phyloP scores from a whole-genome alignment of 2,888 invertebrate genomes.

The Netelia inedita region DNA sequence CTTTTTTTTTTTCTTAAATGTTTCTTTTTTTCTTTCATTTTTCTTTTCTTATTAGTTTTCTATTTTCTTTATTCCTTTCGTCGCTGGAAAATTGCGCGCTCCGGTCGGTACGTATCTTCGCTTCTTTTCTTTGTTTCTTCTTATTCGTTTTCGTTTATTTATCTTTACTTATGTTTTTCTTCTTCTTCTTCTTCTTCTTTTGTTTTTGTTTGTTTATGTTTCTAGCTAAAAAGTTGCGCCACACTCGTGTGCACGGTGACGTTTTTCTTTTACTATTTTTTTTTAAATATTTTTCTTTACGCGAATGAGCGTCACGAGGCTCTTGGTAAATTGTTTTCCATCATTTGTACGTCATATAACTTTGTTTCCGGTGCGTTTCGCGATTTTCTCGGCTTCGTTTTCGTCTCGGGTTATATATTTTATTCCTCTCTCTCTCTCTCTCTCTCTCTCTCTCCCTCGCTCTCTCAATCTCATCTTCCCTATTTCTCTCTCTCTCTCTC shows the following conservation, averaged over 20 bases:
- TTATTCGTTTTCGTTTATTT: slow-evolving; percentile 2
- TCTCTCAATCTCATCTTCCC: too few relatives aligned
- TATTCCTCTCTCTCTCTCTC: slow-evolving; percentile 30
- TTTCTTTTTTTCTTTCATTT: slow-evolving; percentile 34
- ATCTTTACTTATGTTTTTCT: slow-evolving; percentile 61
- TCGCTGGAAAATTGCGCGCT: slow-evolving; percentile 73
- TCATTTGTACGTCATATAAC: slow-evolving; percentile 63
- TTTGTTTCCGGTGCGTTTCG: slow-evolving; percentile 66
- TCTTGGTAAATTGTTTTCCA: slow-evolving; percentile 72
- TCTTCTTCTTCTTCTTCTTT: slow-evolving; percentile 48
- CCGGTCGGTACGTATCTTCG: slow-evolving; percentile 62
- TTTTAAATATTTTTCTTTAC: slow-evolving; percentile 1
- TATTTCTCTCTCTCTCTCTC: slow-evolving; percentile 38
- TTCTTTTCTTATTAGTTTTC: slow-evolving; percentile 54
- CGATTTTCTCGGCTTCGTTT: slow-evolving; percentile 58
- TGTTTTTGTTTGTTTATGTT: slow-evolving; percentile 32
- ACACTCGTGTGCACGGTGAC: slow-evolving; percentile 73
- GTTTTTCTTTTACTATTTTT: slow-evolving; percentile 50
- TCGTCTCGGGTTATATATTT: slow-evolving; percentile 46
- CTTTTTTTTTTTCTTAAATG: slow-evolving; percentile 37
- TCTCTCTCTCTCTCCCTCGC: slow-evolving; percentile 29
- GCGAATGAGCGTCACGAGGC: slow-evolving; percentile 75
- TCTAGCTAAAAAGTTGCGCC: slow-evolving; percentile 78
- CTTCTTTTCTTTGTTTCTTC: slow-evolving; percentile 67
- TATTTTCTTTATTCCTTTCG: slow-evolving; percentile 53